Percentiles rank a stretch among this genome's conserved stretches.
phyloP scores from a whole-genome alignment of 2,113 vertebrate species.

The Sula dactylatra region DNA sequence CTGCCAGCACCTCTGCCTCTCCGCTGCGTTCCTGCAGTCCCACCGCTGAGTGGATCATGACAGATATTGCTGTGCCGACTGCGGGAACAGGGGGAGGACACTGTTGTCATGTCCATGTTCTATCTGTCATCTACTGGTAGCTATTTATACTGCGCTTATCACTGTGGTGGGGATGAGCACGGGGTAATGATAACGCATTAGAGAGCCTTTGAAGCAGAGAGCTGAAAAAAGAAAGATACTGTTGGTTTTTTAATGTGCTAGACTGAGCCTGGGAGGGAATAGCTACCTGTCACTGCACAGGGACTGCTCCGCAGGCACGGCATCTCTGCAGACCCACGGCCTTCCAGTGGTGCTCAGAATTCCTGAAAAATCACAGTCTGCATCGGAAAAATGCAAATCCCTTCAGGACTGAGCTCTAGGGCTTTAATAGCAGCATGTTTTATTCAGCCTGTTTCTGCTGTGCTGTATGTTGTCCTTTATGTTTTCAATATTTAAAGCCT shows the following conservation, averaged over 20 bases:
- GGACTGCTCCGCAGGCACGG: background rate
- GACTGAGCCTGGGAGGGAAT: constrained; percentile 41
- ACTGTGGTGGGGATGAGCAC: constrained; percentile 7
- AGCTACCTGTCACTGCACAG: constrained; percentile 16
- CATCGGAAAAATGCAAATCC: background rate
- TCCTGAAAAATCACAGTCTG: background rate
- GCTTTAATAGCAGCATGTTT: constrained; percentile 3
- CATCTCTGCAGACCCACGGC: background rate
- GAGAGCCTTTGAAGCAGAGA: constrained; percentile 23
- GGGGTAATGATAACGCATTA: background rate
- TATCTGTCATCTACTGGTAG: constrained; percentile 62
- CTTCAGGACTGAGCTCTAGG: background rate
- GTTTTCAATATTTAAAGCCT: constrained; percentile 35
- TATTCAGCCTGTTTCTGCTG: constrained; percentile 14
- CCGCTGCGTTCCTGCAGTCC: background rate
- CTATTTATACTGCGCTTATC: constrained; percentile 51
- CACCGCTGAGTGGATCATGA: background rate
- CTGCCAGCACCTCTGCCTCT: background rate
- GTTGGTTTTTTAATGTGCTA: constrained; percentile 24
- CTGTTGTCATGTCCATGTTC: constrained; percentile 53
- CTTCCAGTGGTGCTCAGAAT: background rate
- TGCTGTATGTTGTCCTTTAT: background rate
- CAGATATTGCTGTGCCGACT: background rate
- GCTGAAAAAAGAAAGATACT: constrained; percentile 31
- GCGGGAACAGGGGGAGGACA: constrained; percentile 14